These are phyloP conservation scores for Allygus modestus DNA, from an alignment of 2,888 invertebrate species.

Conservation along the genomic window DNA sequence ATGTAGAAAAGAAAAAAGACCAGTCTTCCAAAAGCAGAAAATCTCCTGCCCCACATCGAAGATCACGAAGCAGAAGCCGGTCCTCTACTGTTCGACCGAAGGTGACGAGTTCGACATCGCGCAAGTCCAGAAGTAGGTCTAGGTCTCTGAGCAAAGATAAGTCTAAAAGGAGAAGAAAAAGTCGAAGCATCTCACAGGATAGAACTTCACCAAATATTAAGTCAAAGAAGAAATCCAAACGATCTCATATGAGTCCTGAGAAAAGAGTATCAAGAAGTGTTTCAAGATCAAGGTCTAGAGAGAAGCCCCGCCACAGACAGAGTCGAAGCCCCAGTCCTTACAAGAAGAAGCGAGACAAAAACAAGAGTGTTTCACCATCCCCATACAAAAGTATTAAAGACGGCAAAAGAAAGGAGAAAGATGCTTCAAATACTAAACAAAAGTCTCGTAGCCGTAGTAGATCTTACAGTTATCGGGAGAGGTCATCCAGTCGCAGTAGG, in stretches of 20 bases:
- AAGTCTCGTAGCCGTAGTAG: conserved; percentile 70
- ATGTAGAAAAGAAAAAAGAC: conserved; percentile 70
- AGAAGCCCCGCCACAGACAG: neutral
- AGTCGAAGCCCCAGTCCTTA: conserved; percentile 40
- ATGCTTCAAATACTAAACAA: conserved; percentile 73
- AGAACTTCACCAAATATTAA: conserved; percentile 19
- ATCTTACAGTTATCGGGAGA: conserved; percentile 58
- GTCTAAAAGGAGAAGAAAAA: conserved; percentile 23
- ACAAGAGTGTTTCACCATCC: conserved; percentile 15
- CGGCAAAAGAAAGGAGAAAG: conserved; percentile 34
- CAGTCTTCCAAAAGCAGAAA: conserved; percentile 60
- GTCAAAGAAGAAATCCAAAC: conserved; percentile 33
- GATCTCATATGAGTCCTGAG: conserved; percentile 18
- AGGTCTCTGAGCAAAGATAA: conserved; percentile 8
- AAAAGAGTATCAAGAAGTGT: conserved; percentile 27
- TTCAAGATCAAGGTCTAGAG: conserved; percentile 59
- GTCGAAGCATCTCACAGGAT: conserved; percentile 21
- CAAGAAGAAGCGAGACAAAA: neutral
- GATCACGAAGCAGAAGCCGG: conserved; percentile 54
- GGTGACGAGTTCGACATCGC: conserved; percentile 41
- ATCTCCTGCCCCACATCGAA: conserved; percentile 13
- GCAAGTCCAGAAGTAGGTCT: conserved; percentile 54
- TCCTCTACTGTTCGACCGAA: conserved; percentile 41
- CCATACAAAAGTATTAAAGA: conserved; percentile 35
- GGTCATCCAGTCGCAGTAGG: conserved; percentile 57